Evolutionary conservation across 2,113 vertebrate genomes (phyloP), one percentile per base, ranked within the genome.

Genomic region (Synodontis membranacea): DNA sequence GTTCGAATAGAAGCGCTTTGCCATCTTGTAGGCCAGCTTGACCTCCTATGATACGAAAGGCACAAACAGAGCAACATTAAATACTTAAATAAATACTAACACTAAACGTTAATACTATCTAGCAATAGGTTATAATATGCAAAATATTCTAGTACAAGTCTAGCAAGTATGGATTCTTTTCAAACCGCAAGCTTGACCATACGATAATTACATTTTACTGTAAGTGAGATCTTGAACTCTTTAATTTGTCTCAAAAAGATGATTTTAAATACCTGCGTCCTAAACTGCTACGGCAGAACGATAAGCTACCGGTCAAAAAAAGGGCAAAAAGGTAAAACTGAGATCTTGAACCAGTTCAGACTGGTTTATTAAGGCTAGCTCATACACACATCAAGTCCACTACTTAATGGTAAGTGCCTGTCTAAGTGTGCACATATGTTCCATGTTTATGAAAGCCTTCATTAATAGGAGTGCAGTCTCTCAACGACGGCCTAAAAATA

Each of bases 21-120:
- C 98, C 95, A 97, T 93, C 90, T 97, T 99, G 92, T 96, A 97
- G 6, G 98, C 97, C 31, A 97, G 92, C 95, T 98, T 99, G 92
- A 99, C 96, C 92, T 99, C 98, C 98, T 99, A 92, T 85, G 66
- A 54, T 19, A 76, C 6, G 17, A 50, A 54, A 48, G 21, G 39
- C 14, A 37, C 28, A 19, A 1, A 79, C 31, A 28, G 37, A 56
- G 28, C 52, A 80, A 28, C 21, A 58, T 25, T 14, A 42, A 28
- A 39, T 9, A n/a, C n/a, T n/a, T n/a, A n/a, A n/a, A n/a, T n/a
- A n/a, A n/a, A n/a, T n/a, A n/a, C n/a, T n/a, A 80, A 28, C 21
- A 58, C 14, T 14, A 42, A 28, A 39, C 4, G 34, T 19, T 4
- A 17, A 78, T 76, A 46, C 4, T 25, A 15, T 31, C 46, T 42